Evolutionary conservation across 2,888 invertebrate genomes (phyloP), one percentile per base, ranked within the genome.

Genomic region (Drosophila pseudotakahashii): DNA sequence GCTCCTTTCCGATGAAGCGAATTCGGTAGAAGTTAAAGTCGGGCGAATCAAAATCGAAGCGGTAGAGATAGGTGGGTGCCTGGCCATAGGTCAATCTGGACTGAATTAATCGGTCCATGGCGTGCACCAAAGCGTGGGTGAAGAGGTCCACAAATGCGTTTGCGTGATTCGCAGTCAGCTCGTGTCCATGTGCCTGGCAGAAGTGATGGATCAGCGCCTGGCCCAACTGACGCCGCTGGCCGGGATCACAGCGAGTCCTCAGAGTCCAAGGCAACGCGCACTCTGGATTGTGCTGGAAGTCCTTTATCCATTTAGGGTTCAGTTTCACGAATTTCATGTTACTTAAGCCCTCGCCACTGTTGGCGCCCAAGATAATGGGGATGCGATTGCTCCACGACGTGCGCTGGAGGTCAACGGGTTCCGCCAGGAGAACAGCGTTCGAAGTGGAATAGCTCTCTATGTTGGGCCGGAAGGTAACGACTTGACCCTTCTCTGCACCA

Each of bases 21-120:
- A 83, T 64, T 11, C 91, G 88, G 63, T 88, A 84, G 13, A 88
- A 78, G 73, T 92, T 92, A 23, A 90, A 91, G 48, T 81, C 78
- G 3, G 81, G 74, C 0, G 92, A 92, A 68, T 92, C 90, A 48
- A 89, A 89, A 36, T 87, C 88, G 47, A 92, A 92, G 13, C 91
- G 88, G 59, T 90, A 91, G 0, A 91, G 54, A 73, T 89, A 92
- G 0, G 88, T 91, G 3, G 88, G 81, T 2, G 87, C 88, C 10
- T 60, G 47, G 6, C 80, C 70, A 37, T 83, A 77, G n/a, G 79
- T 72, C 14, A 84, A 48, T 1, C 92, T 88, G 0, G 89, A 81
- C 5, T 73, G 55, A 0, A 90, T 34, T 7, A 88, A 42, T 0
- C 91, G 89, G 26, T 89, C 76, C 16, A 84, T 75, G 0, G 78